phyloP scores from a whole-genome alignment of 2,113 vertebrate genomes.

The Dunckerocampus dactyliophorus region DNA sequence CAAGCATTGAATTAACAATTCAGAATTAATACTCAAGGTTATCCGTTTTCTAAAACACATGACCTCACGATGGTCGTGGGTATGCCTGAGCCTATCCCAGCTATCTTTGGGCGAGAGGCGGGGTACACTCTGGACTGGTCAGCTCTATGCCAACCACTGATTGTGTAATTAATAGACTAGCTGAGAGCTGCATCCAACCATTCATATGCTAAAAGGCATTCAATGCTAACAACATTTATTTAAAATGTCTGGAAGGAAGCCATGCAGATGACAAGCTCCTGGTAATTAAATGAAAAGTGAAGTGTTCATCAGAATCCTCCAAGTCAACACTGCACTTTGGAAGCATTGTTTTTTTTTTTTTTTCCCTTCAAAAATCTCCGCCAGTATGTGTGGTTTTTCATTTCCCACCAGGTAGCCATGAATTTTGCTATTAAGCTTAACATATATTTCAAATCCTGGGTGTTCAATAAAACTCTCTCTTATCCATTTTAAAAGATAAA shows the following conservation, averaged over 20 bases:
- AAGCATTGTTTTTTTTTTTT: not conserved
- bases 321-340: conserved; percentile 23
- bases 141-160: not conserved
- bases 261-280: conserved; percentile 9
- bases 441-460: conserved; percentile 30
- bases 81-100: too few relatives aligned
- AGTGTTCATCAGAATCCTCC: conserved; percentile 18
- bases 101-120: too few relatives aligned
- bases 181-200: not conserved
- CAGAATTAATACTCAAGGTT: too few relatives aligned
- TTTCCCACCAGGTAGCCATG: conserved; percentile 34
- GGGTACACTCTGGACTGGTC: too few relatives aligned
- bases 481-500: conserved; percentile 43
- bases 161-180: not conserved
- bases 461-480: conserved; percentile 36
- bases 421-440: conserved; percentile 45
- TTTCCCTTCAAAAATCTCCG: not conserved
- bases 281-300: conserved; percentile 11
- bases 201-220: conserved; percentile 1
- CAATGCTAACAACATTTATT: not conserved
- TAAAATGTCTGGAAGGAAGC: conserved; percentile 16
- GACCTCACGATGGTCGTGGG: too few relatives aligned
- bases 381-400: conserved; percentile 29
- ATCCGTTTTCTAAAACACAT: too few relatives aligned
- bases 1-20: not conserved